Evolutionary conservation across 2,888 invertebrate genomes (phyloP), one percentile per base, ranked within the genome.

Genomic region (Nineta flava): DNA sequence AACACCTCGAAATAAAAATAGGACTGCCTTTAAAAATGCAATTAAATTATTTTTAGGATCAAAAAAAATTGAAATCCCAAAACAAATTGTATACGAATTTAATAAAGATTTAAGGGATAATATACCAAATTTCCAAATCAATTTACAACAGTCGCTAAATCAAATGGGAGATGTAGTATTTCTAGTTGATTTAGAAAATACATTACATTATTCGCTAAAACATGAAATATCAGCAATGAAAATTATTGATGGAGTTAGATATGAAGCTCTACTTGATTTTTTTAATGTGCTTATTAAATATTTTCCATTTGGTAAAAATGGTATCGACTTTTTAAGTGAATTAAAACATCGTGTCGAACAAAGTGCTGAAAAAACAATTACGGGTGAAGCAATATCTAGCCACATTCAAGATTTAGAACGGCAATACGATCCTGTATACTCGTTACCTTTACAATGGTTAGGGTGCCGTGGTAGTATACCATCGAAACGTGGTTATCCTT

Each of bases 121-220:
- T 55, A 53, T 6, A 57, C 26, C 26, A 26, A 26, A 26, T 26
- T 26, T 26, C 7, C 58, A 40, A 60, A 38, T 10, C 12, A 38
- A 38, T 55, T 48, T 58, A 2, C 21, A 44, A 13, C 58, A 64
- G 40, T 61, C 62, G 52, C 60, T 67, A 10, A 67, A 65, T 47
- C 59, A 59, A 54, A 63, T 64, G 58, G 67, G 67, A 32, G 79
- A 85, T 62, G 64, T 74, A 5, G 75, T 94, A 1, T 90, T 87
- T 64, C 86, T 88, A 66, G 77, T 81, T 55, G 97, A 97, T 68
- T 66, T 97, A 51, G 90, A 93, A 66, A 86, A 83, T 59, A 84
- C 90, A 0, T 65, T 97, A n/a, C 76, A 80, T 56, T 87, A 85
- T 60, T 82, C 86, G 45, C 69, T 97, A 19, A 77, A 77, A 55